Percentiles rank a stretch among this genome's conserved stretches.
These are phyloP conservation scores for Sitta europaea DNA, from an alignment of 2,113 vertebrate genomes.

Conservation along the genomic window DNA sequence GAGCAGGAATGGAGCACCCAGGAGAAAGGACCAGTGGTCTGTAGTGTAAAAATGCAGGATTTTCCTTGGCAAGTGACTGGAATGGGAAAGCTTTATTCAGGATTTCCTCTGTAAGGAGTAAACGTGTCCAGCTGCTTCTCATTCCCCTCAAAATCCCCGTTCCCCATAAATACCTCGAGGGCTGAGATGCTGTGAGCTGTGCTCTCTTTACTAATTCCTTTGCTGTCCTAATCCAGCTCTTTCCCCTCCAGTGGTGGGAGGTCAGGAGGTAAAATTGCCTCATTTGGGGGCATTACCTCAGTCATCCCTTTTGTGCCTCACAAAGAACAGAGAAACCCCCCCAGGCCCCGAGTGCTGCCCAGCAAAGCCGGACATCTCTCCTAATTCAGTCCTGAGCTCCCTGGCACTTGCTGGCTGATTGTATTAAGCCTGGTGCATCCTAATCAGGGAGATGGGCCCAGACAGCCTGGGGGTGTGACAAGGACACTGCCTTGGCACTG, in stretches of 20 bases:
- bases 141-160: background rate
- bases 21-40: background rate
- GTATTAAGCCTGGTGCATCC: slow-evolving; percentile 43
- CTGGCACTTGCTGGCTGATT: slow-evolving; percentile 52
- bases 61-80: background rate
- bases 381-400: slow-evolving; percentile 7
- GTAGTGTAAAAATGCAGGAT: background rate
- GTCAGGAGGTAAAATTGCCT: slow-evolving; percentile 38
- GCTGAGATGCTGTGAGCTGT: background rate
- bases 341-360: background rate
- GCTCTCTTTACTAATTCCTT: slow-evolving; percentile 51
- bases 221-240: slow-evolving; percentile 15
- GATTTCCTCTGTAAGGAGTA: background rate
- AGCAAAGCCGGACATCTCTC: background rate
- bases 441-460: slow-evolving; percentile 72
- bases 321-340: background rate
- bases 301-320: background rate
- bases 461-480: slow-evolving; percentile 65
- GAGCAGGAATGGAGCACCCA: background rate
- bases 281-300: background rate
- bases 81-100: background rate
- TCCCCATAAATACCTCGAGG: background rate
- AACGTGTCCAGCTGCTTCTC: background rate
- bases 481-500: slow-evolving; percentile 73
- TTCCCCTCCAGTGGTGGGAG: slow-evolving; percentile 15